Conservation (phyloP, 2,888 invertebrate genomes). For the Xestia c-nigrum region DNA sequence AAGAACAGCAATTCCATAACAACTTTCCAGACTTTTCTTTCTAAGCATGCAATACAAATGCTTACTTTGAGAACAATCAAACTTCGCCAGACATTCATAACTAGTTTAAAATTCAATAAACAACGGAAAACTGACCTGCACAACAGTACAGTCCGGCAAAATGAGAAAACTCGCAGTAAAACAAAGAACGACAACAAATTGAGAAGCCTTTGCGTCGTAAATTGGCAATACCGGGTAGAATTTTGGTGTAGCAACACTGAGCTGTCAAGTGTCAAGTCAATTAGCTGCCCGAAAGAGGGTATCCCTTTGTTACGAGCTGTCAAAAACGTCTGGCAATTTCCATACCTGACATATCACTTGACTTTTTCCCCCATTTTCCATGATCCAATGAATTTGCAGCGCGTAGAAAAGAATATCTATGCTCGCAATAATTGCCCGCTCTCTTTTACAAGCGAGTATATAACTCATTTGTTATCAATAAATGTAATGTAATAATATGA, state of each 20-base stretch:
- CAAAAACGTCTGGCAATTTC: slow-evolving; percentile 26
- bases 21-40: slow-evolving; percentile 17
- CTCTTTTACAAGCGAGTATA: background rate
- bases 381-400: background rate
- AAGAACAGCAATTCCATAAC: background rate
- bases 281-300: slow-evolving; percentile 26
- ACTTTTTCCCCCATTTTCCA: background rate
- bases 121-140: slow-evolving; percentile 23
- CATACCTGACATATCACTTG: background rate
- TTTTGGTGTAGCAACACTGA: slow-evolving; percentile 11
- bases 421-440: background rate
- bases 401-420: background rate
- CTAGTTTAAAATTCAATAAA: slow-evolving; percentile 55
- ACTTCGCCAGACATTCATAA: slow-evolving; percentile 31
- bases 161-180: slow-evolving; percentile 8
- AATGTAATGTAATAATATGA: background rate
- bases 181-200: background rate
- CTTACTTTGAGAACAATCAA: slow-evolving; percentile 35
- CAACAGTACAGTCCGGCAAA: background rate
- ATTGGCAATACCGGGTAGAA: slow-evolving; percentile 2
- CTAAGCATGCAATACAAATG: slow-evolving; percentile 19
- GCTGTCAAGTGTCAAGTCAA: slow-evolving; percentile 38
- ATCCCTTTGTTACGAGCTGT: slow-evolving; percentile 18
- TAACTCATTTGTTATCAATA: background rate
- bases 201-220: background rate